Percentiles rank a stretch among this genome's conserved stretches.
Conservation (phyloP, 2,113 vertebrate genomes). For the Bostrychus sinensis region DNA sequence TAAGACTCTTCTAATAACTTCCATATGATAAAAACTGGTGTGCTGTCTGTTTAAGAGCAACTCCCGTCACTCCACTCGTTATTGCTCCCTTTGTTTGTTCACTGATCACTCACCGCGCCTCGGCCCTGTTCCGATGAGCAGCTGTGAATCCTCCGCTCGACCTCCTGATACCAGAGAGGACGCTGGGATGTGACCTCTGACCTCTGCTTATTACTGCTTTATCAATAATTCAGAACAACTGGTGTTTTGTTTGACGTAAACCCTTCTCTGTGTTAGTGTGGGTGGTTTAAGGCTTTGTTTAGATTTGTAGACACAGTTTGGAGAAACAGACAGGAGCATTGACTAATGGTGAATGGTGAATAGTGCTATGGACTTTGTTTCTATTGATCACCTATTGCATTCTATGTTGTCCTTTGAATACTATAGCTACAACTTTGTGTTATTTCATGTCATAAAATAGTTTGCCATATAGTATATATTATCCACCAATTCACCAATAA, state of each 20-base stretch:
- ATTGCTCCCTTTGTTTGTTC: neutral
- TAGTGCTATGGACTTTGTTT: too few relatives aligned
- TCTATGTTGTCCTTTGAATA: too few relatives aligned
- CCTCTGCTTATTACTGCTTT: slow-evolving; percentile 4
- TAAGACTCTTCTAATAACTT: neutral
- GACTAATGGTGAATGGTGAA: too few relatives aligned
- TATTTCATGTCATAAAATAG: too few relatives aligned
- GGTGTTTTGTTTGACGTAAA: slow-evolving; percentile 24
- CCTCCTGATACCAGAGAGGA: slow-evolving; percentile 6
- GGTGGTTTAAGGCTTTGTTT: neutral
- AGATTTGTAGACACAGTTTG: neutral
- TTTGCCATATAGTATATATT: too few relatives aligned
- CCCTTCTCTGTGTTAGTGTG: neutral
- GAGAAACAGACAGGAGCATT: neutral
- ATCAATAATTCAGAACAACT: slow-evolving; percentile 53
- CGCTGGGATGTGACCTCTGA: slow-evolving; percentile 32
- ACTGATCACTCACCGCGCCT: slow-evolving; percentile 17
- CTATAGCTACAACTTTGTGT: too few relatives aligned
- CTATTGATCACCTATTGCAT: too few relatives aligned
- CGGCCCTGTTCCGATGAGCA: slow-evolving; percentile 29
- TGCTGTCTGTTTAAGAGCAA: slow-evolving; percentile 15
- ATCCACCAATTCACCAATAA: too few relatives aligned
- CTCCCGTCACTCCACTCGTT: neutral
- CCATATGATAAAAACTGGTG: neutral
- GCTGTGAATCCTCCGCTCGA: slow-evolving; percentile 40